phyloP scores from a whole-genome alignment of 2,797 vertebrate species.

The Bovichtus variegatus region DNA sequence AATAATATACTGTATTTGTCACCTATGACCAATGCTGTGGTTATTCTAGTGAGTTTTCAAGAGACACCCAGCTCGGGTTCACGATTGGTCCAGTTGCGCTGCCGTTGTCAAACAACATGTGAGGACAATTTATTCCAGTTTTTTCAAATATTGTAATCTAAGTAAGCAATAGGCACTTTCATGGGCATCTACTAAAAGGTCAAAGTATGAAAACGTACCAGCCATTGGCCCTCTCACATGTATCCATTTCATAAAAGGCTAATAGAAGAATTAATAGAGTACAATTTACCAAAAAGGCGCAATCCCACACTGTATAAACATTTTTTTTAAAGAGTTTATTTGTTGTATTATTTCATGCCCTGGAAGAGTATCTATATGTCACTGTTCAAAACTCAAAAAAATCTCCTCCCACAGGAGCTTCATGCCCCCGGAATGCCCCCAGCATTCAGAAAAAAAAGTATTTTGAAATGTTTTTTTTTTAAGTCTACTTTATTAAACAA shows the following conservation, averaged over 20 bases:
- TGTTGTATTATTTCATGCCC: not conserved
- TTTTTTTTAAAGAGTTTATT: not conserved
- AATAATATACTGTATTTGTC: constrained; percentile 2
- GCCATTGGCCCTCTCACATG: not conserved
- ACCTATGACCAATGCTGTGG: not conserved
- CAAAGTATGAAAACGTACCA: not conserved
- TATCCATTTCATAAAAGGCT: not conserved
- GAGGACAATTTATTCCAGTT: not conserved
- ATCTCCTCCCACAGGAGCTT: constrained; percentile 26
- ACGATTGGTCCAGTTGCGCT: not conserved
- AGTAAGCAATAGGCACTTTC: not conserved
- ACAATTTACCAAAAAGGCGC: not conserved
- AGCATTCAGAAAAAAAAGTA: constrained; percentile 34
- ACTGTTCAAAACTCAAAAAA: constrained; percentile 29
- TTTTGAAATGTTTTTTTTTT: constrained; percentile 57
- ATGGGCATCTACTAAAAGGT: not conserved
- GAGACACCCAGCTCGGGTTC: not conserved
- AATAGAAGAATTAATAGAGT: not conserved
- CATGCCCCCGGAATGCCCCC: constrained; percentile 38
- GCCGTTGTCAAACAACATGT: not conserved
- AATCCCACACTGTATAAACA: not conserved
- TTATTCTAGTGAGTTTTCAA: constrained; percentile 10
- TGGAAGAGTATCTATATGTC: constrained; percentile 18
- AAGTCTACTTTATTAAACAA: constrained; percentile 39
- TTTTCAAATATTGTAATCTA: not conserved